Evolutionary conservation across 2,113 vertebrate genomes (phyloP), one percentile per base, ranked within the genome.

Genomic region (Daphoenositta chrysoptera): DNA sequence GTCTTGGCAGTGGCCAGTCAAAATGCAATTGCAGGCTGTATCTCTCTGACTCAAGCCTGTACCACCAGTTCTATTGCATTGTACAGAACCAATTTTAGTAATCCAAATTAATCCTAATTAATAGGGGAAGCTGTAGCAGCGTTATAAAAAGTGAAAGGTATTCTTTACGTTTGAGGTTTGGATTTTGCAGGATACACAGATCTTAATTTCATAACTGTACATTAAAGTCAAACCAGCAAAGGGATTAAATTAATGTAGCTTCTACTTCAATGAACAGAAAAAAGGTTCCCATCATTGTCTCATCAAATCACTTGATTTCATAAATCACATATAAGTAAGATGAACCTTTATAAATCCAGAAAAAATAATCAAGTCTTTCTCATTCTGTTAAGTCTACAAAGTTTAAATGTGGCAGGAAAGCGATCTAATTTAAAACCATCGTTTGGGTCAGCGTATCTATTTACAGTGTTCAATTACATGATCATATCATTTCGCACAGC

Each of bases 401-500:
- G 91, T 94, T 93, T 63, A 89, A 80, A 89, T 44, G 69, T 71
- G 68, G 72, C 89, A 90, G 93, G 94, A 82, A 97, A 97, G 31
- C 26, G 56, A 91, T 71, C 76, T 93, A 96, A 94, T 94, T 90
- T 94, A 73, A 94, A 95, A 75, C 78, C 65, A 70, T 71, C 4
- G 4, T 96, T 95, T 81, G 61, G 93, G 88, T 82, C 69, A 93
- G 86, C 1, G 7, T 94, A 94, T 93, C 94, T 94, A 94, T 96
- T 93, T 96, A 96, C 95, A 78, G 71, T 83, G 76, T 90, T 96
- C 93, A 94, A 92, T 96, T 95, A 96, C 77, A 91, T 15, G 94
- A 89, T 89, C 94, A 84, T 97, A 97, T 96, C 94, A 90, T 97
- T 96, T 93, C 54, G 60, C 80, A 92, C 94, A 96, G 95, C 76